Evolutionary conservation across 2,797 vertebrate species (phyloP), one percentile per base, ranked within the genome.

Genomic region (Enoplosus armatus): DNA sequence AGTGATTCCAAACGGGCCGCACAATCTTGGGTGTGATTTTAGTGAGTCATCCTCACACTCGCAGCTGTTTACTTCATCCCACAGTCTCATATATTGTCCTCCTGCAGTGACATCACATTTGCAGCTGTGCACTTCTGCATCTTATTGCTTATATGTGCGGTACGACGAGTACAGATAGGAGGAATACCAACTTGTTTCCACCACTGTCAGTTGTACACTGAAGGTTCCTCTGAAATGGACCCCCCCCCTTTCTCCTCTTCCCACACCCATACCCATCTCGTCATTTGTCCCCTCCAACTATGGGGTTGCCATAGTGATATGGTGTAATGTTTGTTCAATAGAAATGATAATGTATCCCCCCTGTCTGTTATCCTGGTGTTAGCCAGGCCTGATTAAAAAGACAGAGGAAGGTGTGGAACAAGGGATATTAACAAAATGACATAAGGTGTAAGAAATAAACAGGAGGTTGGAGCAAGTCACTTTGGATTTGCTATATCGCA

Each of bases 321-420:
- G 56, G 60, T 80, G 84, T 82, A 80, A 81, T 89, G 72, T 88
- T 84, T 88, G 83, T 88, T 93, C 87, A 82, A 77, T 89, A 85
- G 59, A 79, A 82, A 75, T 85, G 65, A 84, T 80, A 72, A 84
- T 79, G 80, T 78, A 66, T 75, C 63, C 60, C 67, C 39, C 47
- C 50, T 65, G 67, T 59, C 50, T 37, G 43, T 81, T 71, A 85
- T 65, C 73, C 67, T 27, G 31, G 31, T 58, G 48, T 41, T 50
- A 72, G 60, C 43, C 4, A 37, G 22, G 39, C 22, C n/a, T 51
- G 41, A 68, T 59, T 53, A 41, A 67, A 68, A 48, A 55, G 55
- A 55, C 4, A 0, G 26, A 37, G 48, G 51, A 67, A 20, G 50
- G 43, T 14, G 70, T 39, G 35, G 35, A 72, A 39, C 33, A n/a